Conservation (phyloP, 2,888 invertebrate species). For the Idaea dimidiata region DNA sequence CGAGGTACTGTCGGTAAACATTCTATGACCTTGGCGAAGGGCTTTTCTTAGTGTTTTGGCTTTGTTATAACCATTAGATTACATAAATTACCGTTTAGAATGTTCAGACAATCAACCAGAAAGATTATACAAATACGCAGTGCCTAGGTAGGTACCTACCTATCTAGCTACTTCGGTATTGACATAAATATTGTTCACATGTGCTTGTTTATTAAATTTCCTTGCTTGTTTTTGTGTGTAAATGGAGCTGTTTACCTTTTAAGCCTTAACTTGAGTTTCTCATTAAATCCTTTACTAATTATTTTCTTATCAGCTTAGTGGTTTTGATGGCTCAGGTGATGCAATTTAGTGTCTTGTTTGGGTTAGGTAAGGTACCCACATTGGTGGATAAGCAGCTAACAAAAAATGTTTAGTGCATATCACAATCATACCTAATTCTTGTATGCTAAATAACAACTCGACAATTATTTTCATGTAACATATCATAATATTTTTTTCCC, state of each 20-base stretch:
- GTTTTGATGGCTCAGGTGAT: too few species aligned
- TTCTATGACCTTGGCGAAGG: constrained; percentile 70
- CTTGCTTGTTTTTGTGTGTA: neutral
- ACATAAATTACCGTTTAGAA: neutral
- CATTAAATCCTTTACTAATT: neutral
- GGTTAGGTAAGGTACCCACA: neutral
- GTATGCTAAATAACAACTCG: neutral
- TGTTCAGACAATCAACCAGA: neutral
- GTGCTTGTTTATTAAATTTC: neutral
- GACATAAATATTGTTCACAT: neutral
- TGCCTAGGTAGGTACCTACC: neutral
- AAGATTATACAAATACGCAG: neutral
- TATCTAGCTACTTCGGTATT: neutral
- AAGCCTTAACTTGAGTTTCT: neutral
- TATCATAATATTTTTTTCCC: too few species aligned
- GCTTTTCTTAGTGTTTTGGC: constrained; percentile 32
- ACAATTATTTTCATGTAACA: too few species aligned
- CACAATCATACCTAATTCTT: neutral
- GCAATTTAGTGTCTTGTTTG: neutral
- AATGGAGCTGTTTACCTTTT: neutral
- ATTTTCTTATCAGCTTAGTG: neutral
- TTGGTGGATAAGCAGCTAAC: neutral
- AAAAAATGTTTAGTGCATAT: neutral
- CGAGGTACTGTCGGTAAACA: constrained; percentile 81
- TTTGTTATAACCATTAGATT: neutral